phyloP scores from a whole-genome alignment of 2,888 invertebrate genomes.

The Stenodema calcarata region DNA sequence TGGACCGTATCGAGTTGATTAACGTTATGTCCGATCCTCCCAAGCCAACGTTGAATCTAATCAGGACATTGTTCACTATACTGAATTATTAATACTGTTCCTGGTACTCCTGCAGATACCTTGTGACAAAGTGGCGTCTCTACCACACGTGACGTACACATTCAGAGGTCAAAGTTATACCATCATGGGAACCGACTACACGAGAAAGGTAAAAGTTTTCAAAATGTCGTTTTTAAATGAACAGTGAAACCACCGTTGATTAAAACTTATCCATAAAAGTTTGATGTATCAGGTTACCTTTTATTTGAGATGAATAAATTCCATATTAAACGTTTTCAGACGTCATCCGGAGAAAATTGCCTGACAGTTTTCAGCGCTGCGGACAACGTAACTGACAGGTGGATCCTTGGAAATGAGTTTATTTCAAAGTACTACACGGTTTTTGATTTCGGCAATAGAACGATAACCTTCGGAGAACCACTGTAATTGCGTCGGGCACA shows the following conservation, averaged over 20 bases:
- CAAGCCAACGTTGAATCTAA: too few species aligned
- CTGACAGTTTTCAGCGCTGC: not conserved
- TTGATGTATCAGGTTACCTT: too few species aligned
- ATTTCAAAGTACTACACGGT: slow-evolving; percentile 27
- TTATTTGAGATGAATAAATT: too few species aligned
- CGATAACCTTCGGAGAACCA: not conserved
- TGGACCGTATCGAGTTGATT: too few species aligned
- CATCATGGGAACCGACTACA: not conserved
- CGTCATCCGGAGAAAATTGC: not conserved
- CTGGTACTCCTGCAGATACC: not conserved
- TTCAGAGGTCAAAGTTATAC: slow-evolving; percentile 8
- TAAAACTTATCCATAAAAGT: too few species aligned
- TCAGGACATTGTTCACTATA: too few species aligned
- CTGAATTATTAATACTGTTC: not conserved
- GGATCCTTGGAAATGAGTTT: slow-evolving; percentile 22
- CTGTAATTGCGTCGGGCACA: not conserved
- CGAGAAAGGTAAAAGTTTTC: not conserved
- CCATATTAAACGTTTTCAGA: not conserved
- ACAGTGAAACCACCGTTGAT: too few species aligned
- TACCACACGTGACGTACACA: not conserved
- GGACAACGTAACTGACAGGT: not conserved
- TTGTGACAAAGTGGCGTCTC: not conserved
- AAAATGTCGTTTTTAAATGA: too few species aligned
- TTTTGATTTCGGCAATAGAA: slow-evolving; percentile 12
- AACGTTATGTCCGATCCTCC: too few species aligned